phyloP scores from a whole-genome alignment of 2,797 vertebrate genomes.

The Neostethus bicornis region DNA sequence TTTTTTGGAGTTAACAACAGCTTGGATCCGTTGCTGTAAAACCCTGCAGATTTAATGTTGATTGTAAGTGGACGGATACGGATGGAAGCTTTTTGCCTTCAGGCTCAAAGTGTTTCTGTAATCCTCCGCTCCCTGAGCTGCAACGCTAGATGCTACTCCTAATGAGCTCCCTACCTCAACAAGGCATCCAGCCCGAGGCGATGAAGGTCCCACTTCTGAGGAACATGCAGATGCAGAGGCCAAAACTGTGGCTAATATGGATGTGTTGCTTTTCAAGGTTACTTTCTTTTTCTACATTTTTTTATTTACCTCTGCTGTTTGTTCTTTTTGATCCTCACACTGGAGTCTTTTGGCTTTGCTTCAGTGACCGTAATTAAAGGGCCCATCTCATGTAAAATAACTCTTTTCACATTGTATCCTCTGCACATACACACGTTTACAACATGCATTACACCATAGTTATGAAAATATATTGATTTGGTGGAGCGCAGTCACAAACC shows the following conservation, averaged over 20 bases:
- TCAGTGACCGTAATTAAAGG: conserved; percentile 18
- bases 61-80: conserved; percentile 26
- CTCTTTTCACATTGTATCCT: too few species aligned
- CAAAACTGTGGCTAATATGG: conserved; percentile 4
- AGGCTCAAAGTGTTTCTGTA: conserved; percentile 22
- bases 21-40: conserved; percentile 13
- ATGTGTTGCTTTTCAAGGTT: conserved; percentile 2
- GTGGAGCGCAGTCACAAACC: too few species aligned
- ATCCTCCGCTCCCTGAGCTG: conserved; percentile 9
- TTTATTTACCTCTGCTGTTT: conserved; percentile 9
- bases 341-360: not conserved
- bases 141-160: conserved; percentile 19
- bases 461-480: too few species aligned
- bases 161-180: conserved; percentile 34
- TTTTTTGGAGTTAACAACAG: conserved; percentile 17
- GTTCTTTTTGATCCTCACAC: conserved; percentile 13
- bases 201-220: conserved; percentile 10
- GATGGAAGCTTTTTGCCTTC: conserved; percentile 23
- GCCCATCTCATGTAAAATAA: too few species aligned
- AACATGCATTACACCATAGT: too few species aligned
- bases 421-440: too few species aligned
- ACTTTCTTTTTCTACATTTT: conserved; percentile 14
- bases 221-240: conserved; percentile 19
- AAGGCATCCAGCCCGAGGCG: conserved; percentile 27
- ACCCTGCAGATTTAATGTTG: conserved; percentile 14